These are phyloP conservation scores for Philopotamus ludificatus DNA, from an alignment of 1,140 invertebrate species.

Conservation along the genomic window DNA sequence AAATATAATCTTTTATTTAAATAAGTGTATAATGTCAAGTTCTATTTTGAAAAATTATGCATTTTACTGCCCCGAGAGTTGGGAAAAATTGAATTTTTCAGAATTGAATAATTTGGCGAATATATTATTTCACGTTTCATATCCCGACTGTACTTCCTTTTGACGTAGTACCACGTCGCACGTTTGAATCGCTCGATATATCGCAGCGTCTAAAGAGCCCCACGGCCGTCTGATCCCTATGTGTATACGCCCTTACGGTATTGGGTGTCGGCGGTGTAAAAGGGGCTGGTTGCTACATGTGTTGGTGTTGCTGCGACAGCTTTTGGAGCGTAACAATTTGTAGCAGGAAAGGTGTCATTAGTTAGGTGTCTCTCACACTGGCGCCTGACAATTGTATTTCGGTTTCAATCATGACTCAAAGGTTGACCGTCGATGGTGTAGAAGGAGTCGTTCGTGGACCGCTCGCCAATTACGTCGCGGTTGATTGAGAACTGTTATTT, in stretches of 20 bases:
- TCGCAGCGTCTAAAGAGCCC: constrained; percentile 6
- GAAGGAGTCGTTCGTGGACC: too few species aligned
- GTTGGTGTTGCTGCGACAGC: constrained; percentile 18
- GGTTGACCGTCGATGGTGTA: neutral
- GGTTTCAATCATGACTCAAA: constrained; percentile 23
- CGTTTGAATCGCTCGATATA: neutral
- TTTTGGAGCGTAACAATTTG: constrained; percentile 43
- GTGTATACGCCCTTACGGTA: neutral
- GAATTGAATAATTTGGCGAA: too few species aligned
- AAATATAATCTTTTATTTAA: too few species aligned
- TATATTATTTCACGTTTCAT: too few species aligned
- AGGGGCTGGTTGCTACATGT: neutral
- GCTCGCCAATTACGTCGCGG: neutral
- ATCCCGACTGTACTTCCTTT: constrained; percentile 13
- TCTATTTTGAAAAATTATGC: too few species aligned
- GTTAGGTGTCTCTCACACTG: constrained; percentile 46
- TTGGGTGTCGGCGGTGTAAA: neutral
- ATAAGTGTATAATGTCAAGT: too few species aligned
- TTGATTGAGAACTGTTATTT: neutral
- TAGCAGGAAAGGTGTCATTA: constrained; percentile 46
- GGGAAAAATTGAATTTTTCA: too few species aligned
- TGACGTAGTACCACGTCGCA: neutral
- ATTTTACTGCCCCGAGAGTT: too few species aligned
- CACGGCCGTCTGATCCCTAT: neutral
- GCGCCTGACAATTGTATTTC: constrained; percentile 34